Evolutionary conservation across 2,888 invertebrate species (phyloP), one percentile per base, ranked within the genome.

Genomic region (Ormyrus thymus): DNA sequence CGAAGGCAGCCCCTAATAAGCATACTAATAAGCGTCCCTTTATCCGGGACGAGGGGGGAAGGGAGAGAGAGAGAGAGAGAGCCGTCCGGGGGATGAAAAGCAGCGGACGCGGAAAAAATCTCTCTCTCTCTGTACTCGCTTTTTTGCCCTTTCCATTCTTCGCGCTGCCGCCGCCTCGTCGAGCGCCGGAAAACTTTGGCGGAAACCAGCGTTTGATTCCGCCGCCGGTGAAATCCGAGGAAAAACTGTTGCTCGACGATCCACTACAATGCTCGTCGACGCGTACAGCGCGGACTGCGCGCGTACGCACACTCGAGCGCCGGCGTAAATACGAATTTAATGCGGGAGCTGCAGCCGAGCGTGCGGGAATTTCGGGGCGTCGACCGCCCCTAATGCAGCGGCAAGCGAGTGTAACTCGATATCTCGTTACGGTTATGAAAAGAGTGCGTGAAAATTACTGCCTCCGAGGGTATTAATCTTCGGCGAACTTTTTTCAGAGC

Each of bases 381-480:
- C 15, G 78, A 61, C 55, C 29, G 59, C 55, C 77, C 29, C 78
- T 66, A 72, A 48, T 68, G 61, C 15, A n/a, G 10, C 58, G 50
- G 10, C 4, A 29, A 11, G 9, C 13, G 50, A 9, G 43, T 11
- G 79, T 45, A 76, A 79, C 58, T 76, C 11, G 79, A 80, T 76
- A 76, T 64, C 72, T 73, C 56, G 62, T 76, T 76, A 73, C 62
- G 68, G n/a, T 58, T 58, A 51, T 75, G 73, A 73, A 76, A 76
- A 64, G 11, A 61, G 29, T 59, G 65, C 46, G 58, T 73, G 61
- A 53, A 80, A 80, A 77, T 74, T 76, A 80, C 77, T 80, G 65
- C 80, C 56, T 68, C 46, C 59, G 59, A 46, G 48, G 74, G 76
- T 70, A 77, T 77, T 76, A 74, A 69, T 80, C 69, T 70, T 74